A percentile compares a stretch with the other conserved stretches of the same genome.
Evolutionary conservation across 2,797 vertebrate genomes (phyloP).

Genomic region (Nyctalus aviator): DNA sequence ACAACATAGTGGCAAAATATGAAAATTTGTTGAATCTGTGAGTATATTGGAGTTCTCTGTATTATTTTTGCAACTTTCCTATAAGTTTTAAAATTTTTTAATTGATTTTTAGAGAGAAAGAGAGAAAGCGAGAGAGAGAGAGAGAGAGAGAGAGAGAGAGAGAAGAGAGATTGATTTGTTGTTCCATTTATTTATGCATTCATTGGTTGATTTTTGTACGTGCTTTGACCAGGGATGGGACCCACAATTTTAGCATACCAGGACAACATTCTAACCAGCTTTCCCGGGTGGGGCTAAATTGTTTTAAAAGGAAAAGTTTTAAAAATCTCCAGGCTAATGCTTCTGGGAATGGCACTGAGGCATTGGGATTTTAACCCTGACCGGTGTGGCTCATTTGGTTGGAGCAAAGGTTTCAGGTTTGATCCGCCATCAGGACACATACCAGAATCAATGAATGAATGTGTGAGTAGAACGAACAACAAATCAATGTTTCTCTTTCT

Average conservation of each 20-base stretch:
- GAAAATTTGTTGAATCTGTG: neutral
- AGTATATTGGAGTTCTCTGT: neutral
- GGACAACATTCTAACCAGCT: neutral
- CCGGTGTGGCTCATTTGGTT: neutral
- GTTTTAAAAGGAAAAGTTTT: neutral
- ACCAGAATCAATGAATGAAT: neutral
- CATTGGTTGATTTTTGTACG: neutral
- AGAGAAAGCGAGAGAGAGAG: too few species aligned
- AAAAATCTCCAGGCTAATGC: neutral
- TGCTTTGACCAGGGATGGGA: neutral
- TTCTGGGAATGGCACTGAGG: neutral
- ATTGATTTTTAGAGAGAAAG: neutral
- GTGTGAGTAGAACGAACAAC: neutral
- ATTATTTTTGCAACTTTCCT: conserved; percentile 3
- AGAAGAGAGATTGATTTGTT: neutral
- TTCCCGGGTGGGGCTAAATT: neutral
- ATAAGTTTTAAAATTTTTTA: neutral
- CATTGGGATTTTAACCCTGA: neutral
- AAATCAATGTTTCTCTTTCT: neutral
- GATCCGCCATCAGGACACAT: neutral
- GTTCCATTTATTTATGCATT: neutral
- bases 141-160: too few species aligned
- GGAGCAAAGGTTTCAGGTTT: neutral
- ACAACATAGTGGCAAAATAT: neutral
- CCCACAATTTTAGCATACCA: neutral